Base-by-base conservation (phyloP, 2,113 vertebrate species). In the Ptyas mucosa region DNA sequence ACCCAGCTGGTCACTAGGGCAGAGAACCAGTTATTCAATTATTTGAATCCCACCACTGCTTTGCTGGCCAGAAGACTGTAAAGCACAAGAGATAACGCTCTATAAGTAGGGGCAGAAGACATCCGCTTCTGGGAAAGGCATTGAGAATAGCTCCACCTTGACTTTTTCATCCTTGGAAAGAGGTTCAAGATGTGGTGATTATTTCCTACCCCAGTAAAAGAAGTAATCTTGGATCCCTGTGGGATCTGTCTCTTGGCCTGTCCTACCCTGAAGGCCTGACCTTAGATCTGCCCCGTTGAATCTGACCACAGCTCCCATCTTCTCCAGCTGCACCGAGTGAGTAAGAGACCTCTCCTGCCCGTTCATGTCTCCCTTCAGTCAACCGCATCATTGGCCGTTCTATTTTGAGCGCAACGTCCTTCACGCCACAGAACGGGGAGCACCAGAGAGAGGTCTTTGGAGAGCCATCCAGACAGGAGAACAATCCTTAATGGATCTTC, bases 91-190 rank as follows among this genome's bases (percentile, higher is more conserved):
- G 1, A 23, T 23, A 57, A 8, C 55, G 2, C 21, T 57, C 55
- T 57, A 21, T 23, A 57, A 57, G 20, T 23, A 23, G 55, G 6
- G 8, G 21, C 2, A 23, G 5, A 57, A 21, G 55, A 57, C 21
- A 8, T 57, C 23, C 23, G 55, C 21, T 57, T 21, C 55, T 57
- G 55, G 55, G 55, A 21, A 57, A 57, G 55, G 1, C 5, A 29
- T 64, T 11, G 24, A 64, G 64, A 69, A 15, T n/a, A 34, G 64
- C 64, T 34, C 14, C 14, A 15, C 14, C 5, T 8, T 75, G n/a
- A 34, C 2, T 5, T 75, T 7, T 14, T 34, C n/a, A 0, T n/a
- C n/a, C 6, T 34, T 15, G n/a, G 64, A 15, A n/a, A n/a, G 14
- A 29, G 3, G 10, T 64, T 29, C 24, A 64, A 29, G 58, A 12